These are phyloP conservation scores for Actinia equina DNA, from an alignment of 64 coral and sea anemone genomes.

Conservation along the genomic window DNA sequence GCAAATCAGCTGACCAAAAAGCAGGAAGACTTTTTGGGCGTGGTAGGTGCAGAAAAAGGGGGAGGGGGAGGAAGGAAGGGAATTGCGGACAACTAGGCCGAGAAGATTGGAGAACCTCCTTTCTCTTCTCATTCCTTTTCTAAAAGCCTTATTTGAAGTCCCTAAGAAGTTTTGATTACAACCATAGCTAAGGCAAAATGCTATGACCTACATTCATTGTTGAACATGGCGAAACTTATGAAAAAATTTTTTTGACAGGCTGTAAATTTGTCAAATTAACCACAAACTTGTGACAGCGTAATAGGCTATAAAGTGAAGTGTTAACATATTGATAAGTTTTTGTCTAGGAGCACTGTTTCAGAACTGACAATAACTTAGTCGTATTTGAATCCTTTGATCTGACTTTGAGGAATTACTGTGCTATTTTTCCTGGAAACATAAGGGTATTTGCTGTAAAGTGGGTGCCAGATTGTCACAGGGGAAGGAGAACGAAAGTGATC, in stretches of 20 bases:
- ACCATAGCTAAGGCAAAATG: no score
- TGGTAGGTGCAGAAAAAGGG: background rate
- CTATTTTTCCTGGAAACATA: background rate
- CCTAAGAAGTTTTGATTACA: no score
- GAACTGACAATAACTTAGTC: background rate
- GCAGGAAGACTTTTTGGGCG: background rate
- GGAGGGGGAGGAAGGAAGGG: no score
- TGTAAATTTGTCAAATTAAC: slow-evolving; percentile 7
- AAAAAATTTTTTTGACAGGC: background rate
- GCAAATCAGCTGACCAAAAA: background rate
- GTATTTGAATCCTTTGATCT: background rate
- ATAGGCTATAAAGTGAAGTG: background rate
- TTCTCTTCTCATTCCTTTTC: no score
- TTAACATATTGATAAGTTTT: background rate
- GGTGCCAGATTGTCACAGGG: no score
- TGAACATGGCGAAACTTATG: no score
- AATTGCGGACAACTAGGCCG: no score
- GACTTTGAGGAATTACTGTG: background rate
- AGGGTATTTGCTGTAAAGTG: no score
- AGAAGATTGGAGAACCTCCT: no score
- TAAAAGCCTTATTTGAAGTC: no score
- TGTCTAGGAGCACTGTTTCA: background rate
- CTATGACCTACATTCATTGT: no score
- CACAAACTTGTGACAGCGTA: background rate
- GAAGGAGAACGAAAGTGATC: no score